Evolutionary conservation across 2,113 vertebrate genomes (phyloP), one percentile per base, ranked within the genome.

Genomic region (Lanius collurio): DNA sequence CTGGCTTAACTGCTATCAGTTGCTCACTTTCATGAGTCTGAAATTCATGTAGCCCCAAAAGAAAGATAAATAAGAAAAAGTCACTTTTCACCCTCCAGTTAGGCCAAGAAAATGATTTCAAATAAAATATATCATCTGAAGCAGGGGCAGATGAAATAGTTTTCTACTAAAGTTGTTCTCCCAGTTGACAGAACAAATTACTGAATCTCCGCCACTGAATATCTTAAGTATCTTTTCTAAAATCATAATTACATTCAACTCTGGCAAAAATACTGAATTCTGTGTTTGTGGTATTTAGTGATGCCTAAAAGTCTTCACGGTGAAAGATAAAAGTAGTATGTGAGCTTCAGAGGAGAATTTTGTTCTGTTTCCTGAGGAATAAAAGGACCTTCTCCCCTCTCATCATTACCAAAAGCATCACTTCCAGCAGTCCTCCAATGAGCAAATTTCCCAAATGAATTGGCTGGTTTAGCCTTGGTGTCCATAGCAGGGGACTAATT

Each of bases 1-100:
- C 85, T 82, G 39, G 87, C 89, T 96, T 95, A 95, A 95, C 95
- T 98, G 97, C 96, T 97, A 89, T 97, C 94, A 93, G 93, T 98
- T 49, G 52, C 97, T 97, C 93, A 89, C 97, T 97, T 98, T 96
- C 95, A 96, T 83, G 96, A 95, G 97, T 92, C 96, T 98, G 96
- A 97, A 96, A 97, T 97, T 95, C 96, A 94, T 95, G 93, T 83
- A 93, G 95, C 96, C 90, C 95, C 94, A 94, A 94, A 98, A 98
- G 97, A 97, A 98, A 97, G 97, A 98, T 98, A 98, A 98, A 97
- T 98, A 98, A 98, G 91, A 96, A 24, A 91, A 94, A 97, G 98
- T 96, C 97, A 96, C 94, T 97, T 97, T 98, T 97, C 83, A 94
- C 97, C 97, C 97, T 98, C 94, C 87, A 96, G 97, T 97, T 90